Conservation (phyloP, 2,113 vertebrate genomes). For the Aplodontia rufa region DNA sequence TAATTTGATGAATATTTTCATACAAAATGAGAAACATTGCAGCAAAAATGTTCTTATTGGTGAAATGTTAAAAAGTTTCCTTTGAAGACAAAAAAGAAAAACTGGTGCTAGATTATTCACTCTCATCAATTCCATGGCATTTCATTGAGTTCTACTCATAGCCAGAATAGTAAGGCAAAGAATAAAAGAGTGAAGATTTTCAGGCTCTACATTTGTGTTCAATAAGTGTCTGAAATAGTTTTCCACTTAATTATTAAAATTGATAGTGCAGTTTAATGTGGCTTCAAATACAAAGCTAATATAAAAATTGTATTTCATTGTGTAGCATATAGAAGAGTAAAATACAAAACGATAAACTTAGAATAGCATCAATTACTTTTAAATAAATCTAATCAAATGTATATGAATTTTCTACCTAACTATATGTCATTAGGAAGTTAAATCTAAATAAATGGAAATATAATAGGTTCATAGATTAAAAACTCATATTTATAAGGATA, state of each 20-base stretch:
- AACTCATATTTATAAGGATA: neutral
- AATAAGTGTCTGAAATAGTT: neutral
- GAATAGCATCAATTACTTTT: neutral
- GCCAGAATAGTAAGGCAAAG: neutral
- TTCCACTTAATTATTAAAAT: slow-evolving; percentile 35
- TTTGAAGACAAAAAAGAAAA: neutral
- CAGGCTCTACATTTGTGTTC: neutral
- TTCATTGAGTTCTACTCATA: neutral
- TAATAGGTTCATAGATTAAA: neutral
- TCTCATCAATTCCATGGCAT: neutral
- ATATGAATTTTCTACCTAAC: neutral
- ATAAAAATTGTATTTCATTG: neutral
- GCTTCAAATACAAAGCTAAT: neutral
- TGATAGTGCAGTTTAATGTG: neutral
- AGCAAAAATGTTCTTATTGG: neutral
- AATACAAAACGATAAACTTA: neutral
- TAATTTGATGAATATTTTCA: neutral
- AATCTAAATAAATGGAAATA: neutral
- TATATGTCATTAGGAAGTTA: neutral
- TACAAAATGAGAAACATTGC: neutral
- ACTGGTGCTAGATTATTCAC: neutral
- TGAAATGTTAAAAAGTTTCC: neutral
- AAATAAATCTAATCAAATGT: neutral
- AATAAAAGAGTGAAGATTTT: neutral
- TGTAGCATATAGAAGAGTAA: neutral